Evolutionary conservation across 1,140 invertebrate species (phyloP), one percentile per base, ranked within the genome.

Genomic region (Drosophila athabasca): DNA sequence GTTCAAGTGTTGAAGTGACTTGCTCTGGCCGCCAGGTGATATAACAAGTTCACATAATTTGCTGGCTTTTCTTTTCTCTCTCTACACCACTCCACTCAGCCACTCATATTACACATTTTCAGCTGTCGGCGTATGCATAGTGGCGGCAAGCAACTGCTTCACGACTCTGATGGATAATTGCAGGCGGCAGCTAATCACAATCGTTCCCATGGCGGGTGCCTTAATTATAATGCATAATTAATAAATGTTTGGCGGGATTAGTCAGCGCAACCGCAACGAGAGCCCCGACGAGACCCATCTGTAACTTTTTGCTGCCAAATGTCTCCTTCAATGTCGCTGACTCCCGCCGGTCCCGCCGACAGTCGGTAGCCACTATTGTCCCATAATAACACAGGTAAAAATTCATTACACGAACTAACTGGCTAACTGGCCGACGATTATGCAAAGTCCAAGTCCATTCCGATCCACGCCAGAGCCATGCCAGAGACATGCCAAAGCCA

Each of bases 1-100:
- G 24, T 24, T 24, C 24, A 24, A 26, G 51, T 64, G 31, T 19
- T 66, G 17, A 39, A 51, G 62, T 66, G 17, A 39, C 31, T 61
- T 46, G 54, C 44, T 59, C 22, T 43, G 22, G 22, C 31, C 24
- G 51, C 43, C 81, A 74, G 49, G 83, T 87, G 82, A 87, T 87
- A 87, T 88, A 87, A 87, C 83, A 87, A 88, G 83, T 87, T 87
- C 82, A 88, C 82, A 88, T 88, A 87, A 87, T 87, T 87, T 79
- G 64, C 79, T 76, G 52, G 64, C 68, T 81, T 87, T 84, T 87
- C 77, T 84, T 85, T 84, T 85, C 24, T 44, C 57, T 31, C 41
- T 46, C 31, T 57, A 4, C n/a, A 46, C 19, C 5, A 5, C 35
- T 43, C 50, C 29, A 67, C 43, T 29, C 43, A 19, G 17, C 17